A percentile compares a stretch with the other conserved stretches of the same genome.
These are phyloP conservation scores for Drosophila yakuba DNA, from an alignment of 1,140 invertebrate genomes.

Conservation along the genomic window DNA sequence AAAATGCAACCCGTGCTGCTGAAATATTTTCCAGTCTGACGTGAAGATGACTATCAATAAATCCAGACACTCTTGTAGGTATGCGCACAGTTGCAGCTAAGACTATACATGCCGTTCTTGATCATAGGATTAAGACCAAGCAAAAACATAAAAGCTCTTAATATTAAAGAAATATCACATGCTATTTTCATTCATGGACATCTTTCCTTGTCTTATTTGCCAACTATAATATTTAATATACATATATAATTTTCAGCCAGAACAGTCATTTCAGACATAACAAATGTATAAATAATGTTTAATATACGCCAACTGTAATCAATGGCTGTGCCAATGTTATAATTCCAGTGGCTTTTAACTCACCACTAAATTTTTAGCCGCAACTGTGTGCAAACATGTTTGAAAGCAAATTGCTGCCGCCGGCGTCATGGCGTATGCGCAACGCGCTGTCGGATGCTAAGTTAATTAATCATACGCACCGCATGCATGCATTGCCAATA, in stretches of 20 bases:
- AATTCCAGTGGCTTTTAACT: not conserved
- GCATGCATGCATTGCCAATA: constrained; percentile 50
- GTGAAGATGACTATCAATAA: constrained; percentile 54
- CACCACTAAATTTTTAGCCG: not conserved
- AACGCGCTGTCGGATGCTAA: constrained; percentile 27
- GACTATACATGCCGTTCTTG: not conserved
- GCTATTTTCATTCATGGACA: too few relatives aligned
- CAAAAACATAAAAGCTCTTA: not conserved
- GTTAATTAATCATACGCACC: constrained; percentile 76
- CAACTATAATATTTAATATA: too few relatives aligned
- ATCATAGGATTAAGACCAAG: not conserved
- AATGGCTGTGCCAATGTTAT: not conserved
- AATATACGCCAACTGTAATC: not conserved
- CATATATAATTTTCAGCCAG: too few relatives aligned
- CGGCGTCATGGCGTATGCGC: constrained; percentile 48
- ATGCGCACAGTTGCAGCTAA: not conserved
- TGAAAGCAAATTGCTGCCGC: constrained; percentile 19
- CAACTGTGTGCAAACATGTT: constrained; percentile 9
- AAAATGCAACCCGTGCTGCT: constrained; percentile 52
- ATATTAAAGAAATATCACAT: not conserved
- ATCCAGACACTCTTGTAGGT: constrained; percentile 8
- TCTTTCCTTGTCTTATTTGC: too few relatives aligned
- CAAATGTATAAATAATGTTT: too few relatives aligned
- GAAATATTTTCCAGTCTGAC: constrained; percentile 40
- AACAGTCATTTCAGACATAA: too few relatives aligned